Conservation (phyloP, 2,888 invertebrate genomes). For the Morpho deidamia region DNA sequence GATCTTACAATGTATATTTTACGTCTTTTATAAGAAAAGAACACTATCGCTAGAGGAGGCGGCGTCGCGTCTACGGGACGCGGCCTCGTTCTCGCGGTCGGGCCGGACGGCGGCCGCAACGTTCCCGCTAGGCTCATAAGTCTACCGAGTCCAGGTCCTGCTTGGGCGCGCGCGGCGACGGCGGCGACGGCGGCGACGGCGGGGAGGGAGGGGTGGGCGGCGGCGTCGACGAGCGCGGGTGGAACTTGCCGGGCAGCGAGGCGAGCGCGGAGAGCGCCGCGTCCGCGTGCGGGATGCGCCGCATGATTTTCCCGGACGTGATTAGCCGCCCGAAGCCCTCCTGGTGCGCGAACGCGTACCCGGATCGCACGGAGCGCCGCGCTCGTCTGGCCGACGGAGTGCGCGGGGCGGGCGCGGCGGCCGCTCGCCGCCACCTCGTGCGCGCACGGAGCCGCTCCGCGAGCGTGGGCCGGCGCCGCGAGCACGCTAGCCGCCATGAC, state of each 20-base stretch:
- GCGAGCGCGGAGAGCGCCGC: slow-evolving; percentile 83
- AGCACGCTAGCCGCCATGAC: slow-evolving; percentile 96
- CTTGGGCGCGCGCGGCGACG: slow-evolving; percentile 80
- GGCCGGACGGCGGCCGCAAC: background rate
- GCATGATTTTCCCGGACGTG: slow-evolving; percentile 97
- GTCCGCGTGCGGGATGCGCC: slow-evolving; percentile 86
- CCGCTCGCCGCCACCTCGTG: slow-evolving; percentile 82
- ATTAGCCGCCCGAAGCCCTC: slow-evolving; percentile 98
- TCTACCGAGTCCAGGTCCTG: slow-evolving; percentile 87
- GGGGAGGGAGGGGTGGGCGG: slow-evolving; percentile 47
- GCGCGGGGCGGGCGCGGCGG: slow-evolving; percentile 87
- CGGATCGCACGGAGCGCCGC: slow-evolving; percentile 94
- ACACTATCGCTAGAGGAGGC: slow-evolving; percentile 24
- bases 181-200: slow-evolving; percentile 45
- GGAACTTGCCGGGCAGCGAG: slow-evolving; percentile 78
- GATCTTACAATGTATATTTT: slow-evolving; percentile 37
- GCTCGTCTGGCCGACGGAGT: slow-evolving; percentile 93
- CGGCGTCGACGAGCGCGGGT: slow-evolving; percentile 87
- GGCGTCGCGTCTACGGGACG: slow-evolving; percentile 2
- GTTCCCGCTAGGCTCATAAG: slow-evolving; percentile 61
- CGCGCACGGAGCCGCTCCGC: slow-evolving; percentile 93
- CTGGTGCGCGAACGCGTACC: slow-evolving; percentile 98
- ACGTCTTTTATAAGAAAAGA: slow-evolving; percentile 34
- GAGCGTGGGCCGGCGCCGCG: slow-evolving; percentile 93
- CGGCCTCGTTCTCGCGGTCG: background rate